phyloP scores from a whole-genome alignment of 2,888 invertebrate genomes.

The Branchellion lobata region DNA sequence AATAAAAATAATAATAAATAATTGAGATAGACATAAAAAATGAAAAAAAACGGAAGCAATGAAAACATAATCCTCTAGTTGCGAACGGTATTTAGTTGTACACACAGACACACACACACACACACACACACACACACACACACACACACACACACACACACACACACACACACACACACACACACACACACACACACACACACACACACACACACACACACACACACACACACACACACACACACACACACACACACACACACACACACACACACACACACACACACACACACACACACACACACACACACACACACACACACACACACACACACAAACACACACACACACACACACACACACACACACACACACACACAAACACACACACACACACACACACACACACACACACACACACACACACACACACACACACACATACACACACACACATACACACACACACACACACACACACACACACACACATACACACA shows the following conservation, averaged over 20 bases:
- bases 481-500: not conserved
- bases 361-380: slow-evolving; percentile 15
- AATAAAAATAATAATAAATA: no score
- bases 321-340: no score
- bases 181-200: not conserved
- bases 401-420: not conserved
- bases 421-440: not conserved
- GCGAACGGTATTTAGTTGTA: no score
- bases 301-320: slow-evolving; percentile 18
- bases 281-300: slow-evolving; percentile 18
- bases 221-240: not conserved
- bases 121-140: not conserved
- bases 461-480: not conserved
- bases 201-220: not conserved
- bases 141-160: not conserved
- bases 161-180: not conserved
- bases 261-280: not conserved
- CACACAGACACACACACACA: not conserved
- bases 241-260: not conserved
- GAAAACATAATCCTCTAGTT: no score
- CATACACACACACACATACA: not conserved
- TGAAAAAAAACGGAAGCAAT: no score
- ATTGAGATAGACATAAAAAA: no score
- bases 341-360: slow-evolving; percentile 18
- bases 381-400: slow-evolving; percentile 12